These are phyloP conservation scores for Conus canariensis DNA, from an alignment of 2,888 invertebrate genomes.

Conservation along the genomic window DNA sequence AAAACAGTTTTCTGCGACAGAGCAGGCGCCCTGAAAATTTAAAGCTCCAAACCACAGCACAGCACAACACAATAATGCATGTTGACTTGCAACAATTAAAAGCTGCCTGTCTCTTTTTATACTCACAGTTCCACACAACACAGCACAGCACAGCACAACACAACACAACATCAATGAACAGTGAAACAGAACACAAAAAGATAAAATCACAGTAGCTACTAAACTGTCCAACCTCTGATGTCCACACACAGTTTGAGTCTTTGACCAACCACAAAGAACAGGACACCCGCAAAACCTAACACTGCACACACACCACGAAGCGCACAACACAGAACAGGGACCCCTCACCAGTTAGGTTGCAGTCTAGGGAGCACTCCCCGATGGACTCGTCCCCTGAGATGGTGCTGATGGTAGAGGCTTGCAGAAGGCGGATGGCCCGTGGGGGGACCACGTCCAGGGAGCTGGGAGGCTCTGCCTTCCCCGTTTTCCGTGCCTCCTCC, in stretches of 20 bases:
- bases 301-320: not conserved
- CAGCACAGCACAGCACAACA: not conserved
- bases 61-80: too few relatives aligned
- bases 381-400: conserved; percentile 70
- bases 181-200: not conserved
- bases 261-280: too few relatives aligned
- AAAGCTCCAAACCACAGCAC: too few relatives aligned
- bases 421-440: conserved; percentile 57
- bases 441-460: conserved; percentile 60
- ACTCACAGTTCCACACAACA: not conserved
- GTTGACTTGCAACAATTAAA: too few relatives aligned
- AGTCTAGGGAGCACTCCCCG: conserved; percentile 73
- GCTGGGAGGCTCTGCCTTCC: conserved; percentile 55
- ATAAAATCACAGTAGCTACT: not conserved
- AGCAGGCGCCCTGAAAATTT: too few relatives aligned
- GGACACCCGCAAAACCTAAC: not conserved
- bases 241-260: too few relatives aligned
- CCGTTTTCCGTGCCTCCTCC: not conserved
- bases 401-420: conserved; percentile 61
- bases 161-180: not conserved
- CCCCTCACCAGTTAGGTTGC: conserved; percentile 67
- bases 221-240: too few relatives aligned
- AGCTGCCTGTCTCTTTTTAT: not conserved
- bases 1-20: too few relatives aligned
- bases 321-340: not conserved